Evolutionary conservation across 2,888 invertebrate species (phyloP), one percentile per base, ranked within the genome.

Genomic region (Thereva nobilitata): DNA sequence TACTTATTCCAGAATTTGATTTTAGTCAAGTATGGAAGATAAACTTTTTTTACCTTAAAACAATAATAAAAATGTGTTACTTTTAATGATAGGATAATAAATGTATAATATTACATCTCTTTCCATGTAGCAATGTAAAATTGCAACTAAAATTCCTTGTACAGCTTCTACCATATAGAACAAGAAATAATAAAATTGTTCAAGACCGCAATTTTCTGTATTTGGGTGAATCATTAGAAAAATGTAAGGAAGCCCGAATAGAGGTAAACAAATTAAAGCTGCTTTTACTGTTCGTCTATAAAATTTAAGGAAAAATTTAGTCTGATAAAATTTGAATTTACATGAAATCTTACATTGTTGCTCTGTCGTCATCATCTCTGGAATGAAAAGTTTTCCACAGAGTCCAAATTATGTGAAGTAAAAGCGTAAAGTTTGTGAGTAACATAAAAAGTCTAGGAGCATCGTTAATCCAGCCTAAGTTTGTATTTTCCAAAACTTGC

Each of bases 161-260:
- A 86, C 73, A 0, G 84, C 86, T 72, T 87, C 87, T 41, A 87
- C 77, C 0, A 84, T 76, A 72, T 87, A 88, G 1, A 86, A 83
- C n/a, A 83, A 72, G 73, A 83, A 85, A 72, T 85, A 86, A 73
- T 86, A 88, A 9, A 81, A 75, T 72, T 87, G 85, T 72, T 87
- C 86, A 70, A 72, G 76, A 0, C 73, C 79, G 77, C 83, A 86
- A 72, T 80, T 81, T 0, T 79, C 79, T 0, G 86, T 84, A 10
- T 79, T 78, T 3, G 86, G 85, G 63, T 85, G 78, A 44, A 86
- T 81, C 1, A 85, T 83, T 0, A 86, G 86, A 64, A 89, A 78
- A 12, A 89, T 80, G 73, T 89, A 87, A 73, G 89, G 89, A 0
- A 87, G 82, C 1, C 90, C 90, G 72, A 90, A 88, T 42, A 90